A percentile compares a stretch with the other conserved stretches of the same genome.
Conservation (phyloP, 2,113 vertebrate species). For the Gnathonemus echidnorhynchus region DNA sequence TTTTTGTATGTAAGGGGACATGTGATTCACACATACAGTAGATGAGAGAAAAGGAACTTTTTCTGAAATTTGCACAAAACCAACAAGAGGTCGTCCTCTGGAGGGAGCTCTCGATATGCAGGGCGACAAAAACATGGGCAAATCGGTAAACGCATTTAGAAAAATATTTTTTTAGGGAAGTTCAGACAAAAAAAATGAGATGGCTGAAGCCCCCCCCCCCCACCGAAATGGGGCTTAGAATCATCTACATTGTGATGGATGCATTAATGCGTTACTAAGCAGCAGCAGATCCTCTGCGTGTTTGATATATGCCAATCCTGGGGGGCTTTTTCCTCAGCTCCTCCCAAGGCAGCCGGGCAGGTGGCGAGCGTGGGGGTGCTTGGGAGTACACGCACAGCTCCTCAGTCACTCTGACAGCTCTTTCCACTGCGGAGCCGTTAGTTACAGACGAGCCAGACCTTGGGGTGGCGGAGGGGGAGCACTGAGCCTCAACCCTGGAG, state of each 20-base stretch:
- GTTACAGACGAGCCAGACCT: background rate
- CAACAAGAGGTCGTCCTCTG: background rate
- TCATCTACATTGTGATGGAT: background rate
- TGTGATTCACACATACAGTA: background rate
- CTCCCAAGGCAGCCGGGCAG: background rate
- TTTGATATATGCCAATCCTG: background rate
- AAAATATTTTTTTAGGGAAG: background rate
- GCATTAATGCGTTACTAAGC: background rate
- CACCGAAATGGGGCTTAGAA: background rate
- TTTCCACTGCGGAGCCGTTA: background rate
- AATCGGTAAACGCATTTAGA: background rate
- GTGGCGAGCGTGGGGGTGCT: background rate
- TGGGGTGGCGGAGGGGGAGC: background rate
- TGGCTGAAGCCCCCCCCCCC: background rate
- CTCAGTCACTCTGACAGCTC: background rate
- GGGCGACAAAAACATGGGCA: background rate
- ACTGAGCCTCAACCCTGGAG: background rate
- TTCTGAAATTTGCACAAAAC: background rate
- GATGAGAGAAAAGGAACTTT: background rate
- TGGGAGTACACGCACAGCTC: background rate
- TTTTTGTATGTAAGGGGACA: background rate
- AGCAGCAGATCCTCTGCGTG: background rate
- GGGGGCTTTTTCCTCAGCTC: background rate
- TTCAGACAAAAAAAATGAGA: background rate
- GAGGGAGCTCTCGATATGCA: background rate